Base-by-base conservation (phyloP, 2,797 vertebrate genomes). In the Bradypus variegatus region DNA sequence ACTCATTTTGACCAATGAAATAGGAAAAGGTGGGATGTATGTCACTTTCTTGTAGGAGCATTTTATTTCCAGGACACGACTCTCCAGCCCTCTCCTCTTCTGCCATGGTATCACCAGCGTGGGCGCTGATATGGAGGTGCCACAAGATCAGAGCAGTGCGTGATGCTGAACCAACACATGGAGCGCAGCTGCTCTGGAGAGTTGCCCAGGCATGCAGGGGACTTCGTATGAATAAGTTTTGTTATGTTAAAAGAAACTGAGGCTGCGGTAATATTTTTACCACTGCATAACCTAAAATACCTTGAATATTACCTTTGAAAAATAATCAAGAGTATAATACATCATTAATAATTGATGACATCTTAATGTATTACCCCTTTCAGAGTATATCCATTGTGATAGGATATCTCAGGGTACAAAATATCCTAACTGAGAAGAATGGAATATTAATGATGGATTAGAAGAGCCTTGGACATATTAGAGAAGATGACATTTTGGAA, bases 321-420 rank as follows among this genome's bases (percentile, higher is more conserved):
- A 90, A 86, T 69, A 84, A 92, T 90, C 91, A 19, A 84, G 86
- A 13, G 62, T 58, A 88, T 75, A 33, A 50, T 79, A 81, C 58
- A 21, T 73, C 88, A 91, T 88, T 90, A 86, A 77, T 73, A 90
- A 94, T 81, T 93, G 94, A 87, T 85, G 86, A 41, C 50, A 89
- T 81, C 77, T 92, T 93, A 91, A 90, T 90, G 31, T 21, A 75
- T 76, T 86, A 82, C 38, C 14, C 86, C 38, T 89, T 90, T 82
- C 72, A 53, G 45, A 77, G 62, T 65, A 45, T 64, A 93, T 93
- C 83, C 80, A 55, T n/a, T 83, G 85, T 93, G 86, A 92, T 62
- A 65, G 76, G 48, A 8, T 38, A 64, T 69, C 93, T 75, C 88
- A 23, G 88, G 80, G 76, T 88, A 93, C 14, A 27, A 64, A 72